Conservation (phyloP, 2,113 vertebrate species). For the Leucoraja erinaceus region DNA sequence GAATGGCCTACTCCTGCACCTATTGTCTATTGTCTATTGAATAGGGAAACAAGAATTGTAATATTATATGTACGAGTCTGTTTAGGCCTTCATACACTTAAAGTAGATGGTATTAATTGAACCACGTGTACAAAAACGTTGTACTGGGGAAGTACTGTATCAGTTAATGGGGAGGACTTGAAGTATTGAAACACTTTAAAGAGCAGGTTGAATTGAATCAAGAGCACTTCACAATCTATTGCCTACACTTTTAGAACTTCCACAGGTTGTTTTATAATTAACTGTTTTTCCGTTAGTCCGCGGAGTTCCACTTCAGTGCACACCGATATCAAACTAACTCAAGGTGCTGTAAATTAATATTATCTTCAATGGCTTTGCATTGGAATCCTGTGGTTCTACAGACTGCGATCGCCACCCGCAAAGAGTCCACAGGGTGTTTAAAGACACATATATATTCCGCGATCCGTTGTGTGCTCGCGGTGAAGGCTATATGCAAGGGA, state of each 20-base stretch:
- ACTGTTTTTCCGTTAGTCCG: not conserved
- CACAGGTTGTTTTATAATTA: not conserved
- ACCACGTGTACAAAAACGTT: not conserved
- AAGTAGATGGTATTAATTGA: not conserved
- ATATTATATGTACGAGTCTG: too few species aligned
- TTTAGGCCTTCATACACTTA: not conserved
- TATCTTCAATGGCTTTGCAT: not conserved
- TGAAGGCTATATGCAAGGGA: not conserved
- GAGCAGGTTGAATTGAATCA: not conserved
- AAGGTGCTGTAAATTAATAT: not conserved
- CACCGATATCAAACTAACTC: not conserved
- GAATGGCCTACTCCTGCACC: too few species aligned
- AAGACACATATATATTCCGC: not conserved
- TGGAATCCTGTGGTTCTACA: not conserved
- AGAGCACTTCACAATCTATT: not conserved
- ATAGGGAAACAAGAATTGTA: not conserved
- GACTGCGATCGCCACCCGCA: not conserved
- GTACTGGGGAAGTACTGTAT: not conserved
- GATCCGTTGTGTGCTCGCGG: too few species aligned
- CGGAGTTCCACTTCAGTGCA: not conserved
- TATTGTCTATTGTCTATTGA: too few species aligned
- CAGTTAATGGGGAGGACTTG: not conserved
- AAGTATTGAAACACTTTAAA: not conserved
- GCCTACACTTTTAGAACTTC: not conserved
- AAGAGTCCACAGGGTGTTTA: not conserved